Base-by-base conservation (phyloP, 2,113 vertebrate genomes). In the Rhodinocichla rosea region DNA sequence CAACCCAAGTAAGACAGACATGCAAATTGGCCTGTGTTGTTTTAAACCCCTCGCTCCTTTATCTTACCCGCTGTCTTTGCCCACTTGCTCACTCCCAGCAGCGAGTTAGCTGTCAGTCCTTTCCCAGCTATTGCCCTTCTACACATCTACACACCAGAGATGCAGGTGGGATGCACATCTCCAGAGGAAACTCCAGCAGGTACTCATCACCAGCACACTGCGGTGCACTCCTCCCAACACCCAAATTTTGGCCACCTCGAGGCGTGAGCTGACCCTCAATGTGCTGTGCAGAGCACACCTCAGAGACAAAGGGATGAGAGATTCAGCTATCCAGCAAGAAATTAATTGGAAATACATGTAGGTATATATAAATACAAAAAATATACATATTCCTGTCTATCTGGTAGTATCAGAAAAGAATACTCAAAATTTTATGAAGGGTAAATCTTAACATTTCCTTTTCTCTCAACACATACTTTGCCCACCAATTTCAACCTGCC, bases 141-240 rank as follows among this genome's bases (percentile, higher is more conserved):
- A 18, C 30, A 47, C 3, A 1, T 27, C 44, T 21, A 3, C 2
- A 5, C 40, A 6, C 2, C 5, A 2, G 55, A 68, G 73, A 42
- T 81, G 42, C 6, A 30, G 33, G 69, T 44, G n/a, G 39, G 33
- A 56, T 35, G 11, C 33, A 23, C 1, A 0, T 2, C 28, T 37
- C 35, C 50, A 53, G 78, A 53, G 23, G 10, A 63, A 2, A 22
- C 24, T 27, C 37, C 52, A 33, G 35, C 0, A 0, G 6, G 11
- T 15, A 18, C 32, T 26, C 2, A 0, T 8, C 16, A 10, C 22
- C 21, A 23, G n/a, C 32, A 9, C 2, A 6, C 2, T 57, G 50
- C 24, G 7, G n/a, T 5, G 2, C 32, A 4, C 11, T 67, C 52
- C 39, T 44, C n/a, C 0, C 0, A 42, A 33, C 49, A 52, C 22